These are phyloP conservation scores for Odontesthes bonariensis DNA, from an alignment of 2,113 vertebrate genomes.

Conservation along the genomic window DNA sequence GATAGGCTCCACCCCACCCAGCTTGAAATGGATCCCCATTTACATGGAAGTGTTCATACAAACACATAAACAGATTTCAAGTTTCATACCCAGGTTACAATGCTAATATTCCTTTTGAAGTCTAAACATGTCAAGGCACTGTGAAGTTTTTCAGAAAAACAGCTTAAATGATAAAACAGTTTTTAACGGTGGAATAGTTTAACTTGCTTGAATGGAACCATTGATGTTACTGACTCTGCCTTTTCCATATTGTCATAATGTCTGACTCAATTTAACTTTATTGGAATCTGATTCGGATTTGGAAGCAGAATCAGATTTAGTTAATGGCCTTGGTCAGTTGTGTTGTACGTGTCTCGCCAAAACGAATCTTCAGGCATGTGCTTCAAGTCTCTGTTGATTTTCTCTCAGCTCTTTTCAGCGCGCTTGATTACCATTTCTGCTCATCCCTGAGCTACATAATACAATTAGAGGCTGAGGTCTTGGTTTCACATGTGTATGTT, in stretches of 20 bases:
- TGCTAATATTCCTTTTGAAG: not conserved
- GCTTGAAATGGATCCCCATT: conserved; percentile 14
- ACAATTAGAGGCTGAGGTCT: conserved; percentile 59
- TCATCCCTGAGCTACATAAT: conserved; percentile 63
- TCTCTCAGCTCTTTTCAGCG: conserved; percentile 44
- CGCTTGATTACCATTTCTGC: conserved; percentile 71
- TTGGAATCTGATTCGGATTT: conserved; percentile 40
- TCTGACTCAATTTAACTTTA: conserved; percentile 39
- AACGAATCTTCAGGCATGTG: conserved; percentile 30
- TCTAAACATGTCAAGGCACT: not conserved
- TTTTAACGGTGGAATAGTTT: not conserved
- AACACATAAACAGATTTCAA: not conserved
- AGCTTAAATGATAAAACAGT: not conserved
- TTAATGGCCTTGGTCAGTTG: conserved; percentile 44
- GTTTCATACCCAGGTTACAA: not conserved
- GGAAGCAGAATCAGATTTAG: conserved; percentile 45
- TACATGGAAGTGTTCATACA: not conserved
- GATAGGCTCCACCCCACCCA: no score
- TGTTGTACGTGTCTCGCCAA: conserved; percentile 6
- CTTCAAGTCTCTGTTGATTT: conserved; percentile 57
- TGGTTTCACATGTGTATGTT: conserved; percentile 49
- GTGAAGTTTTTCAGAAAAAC: not conserved
- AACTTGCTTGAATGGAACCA: not conserved
- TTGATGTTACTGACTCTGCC: conserved; percentile 10
- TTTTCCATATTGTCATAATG: conserved; percentile 31